Evolutionary conservation across 2,113 vertebrate genomes (phyloP).

Genomic region (Athene cunicularia): DNA sequence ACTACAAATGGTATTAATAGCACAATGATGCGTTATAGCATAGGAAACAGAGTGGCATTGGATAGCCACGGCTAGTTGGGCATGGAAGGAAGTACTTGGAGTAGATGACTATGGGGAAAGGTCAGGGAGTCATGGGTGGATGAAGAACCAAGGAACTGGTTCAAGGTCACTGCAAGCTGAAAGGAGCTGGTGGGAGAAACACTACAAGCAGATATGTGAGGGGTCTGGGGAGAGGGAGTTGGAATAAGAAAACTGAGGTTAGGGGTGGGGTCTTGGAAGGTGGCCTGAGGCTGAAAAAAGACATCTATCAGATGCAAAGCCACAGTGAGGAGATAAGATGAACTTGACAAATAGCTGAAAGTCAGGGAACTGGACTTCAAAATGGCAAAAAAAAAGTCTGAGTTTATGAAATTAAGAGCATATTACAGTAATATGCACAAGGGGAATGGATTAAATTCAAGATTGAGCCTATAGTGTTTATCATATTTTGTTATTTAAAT

Average conservation of each 20-base stretch:
- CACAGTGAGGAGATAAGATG: background rate
- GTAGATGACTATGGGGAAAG: accelerated
- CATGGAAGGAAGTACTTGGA: background rate
- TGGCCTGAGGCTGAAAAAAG: background rate
- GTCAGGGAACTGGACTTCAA: background rate
- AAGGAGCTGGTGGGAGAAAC: accelerated
- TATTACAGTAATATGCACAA: background rate
- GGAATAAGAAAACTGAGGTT: background rate
- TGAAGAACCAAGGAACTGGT: background rate
- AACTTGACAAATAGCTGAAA: background rate
- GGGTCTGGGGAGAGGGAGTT: background rate
- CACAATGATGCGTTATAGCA: no score
- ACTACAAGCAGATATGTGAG: background rate
- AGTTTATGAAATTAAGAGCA: background rate
- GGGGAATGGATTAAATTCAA: background rate
- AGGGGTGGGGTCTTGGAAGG: background rate
- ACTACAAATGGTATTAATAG: background rate
- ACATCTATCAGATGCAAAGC: background rate
- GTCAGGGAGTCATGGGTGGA: background rate
- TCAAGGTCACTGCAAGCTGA: background rate
- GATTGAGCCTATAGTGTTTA: background rate
- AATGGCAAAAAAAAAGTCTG: background rate
- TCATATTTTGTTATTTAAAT: background rate
- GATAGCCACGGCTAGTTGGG: background rate
- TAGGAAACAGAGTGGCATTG: background rate